Evolutionary conservation across 2,888 invertebrate genomes (phyloP).

Genomic region (Conistra vaccinii): DNA sequence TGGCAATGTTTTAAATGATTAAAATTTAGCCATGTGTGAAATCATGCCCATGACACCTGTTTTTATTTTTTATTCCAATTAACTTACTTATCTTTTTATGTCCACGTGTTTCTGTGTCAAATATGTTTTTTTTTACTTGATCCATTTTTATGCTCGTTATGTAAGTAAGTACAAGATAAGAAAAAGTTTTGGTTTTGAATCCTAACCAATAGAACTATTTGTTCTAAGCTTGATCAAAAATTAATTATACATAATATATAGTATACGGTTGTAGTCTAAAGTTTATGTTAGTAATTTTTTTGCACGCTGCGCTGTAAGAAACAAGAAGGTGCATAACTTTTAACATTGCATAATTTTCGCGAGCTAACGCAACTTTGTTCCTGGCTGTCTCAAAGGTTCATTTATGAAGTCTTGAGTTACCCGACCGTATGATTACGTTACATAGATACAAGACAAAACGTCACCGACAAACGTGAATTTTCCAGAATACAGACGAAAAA

Average conservation of each 20-base stretch:
- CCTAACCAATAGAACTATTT: neutral
- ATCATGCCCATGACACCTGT: neutral
- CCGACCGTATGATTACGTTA: conserved; percentile 47
- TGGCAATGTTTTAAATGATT: neutral
- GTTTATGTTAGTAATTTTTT: conserved; percentile 17
- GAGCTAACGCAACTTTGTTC: conserved; percentile 2
- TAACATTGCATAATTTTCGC: conserved; percentile 21
- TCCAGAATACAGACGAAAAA: conserved; percentile 14
- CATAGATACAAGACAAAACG: conserved; percentile 11
- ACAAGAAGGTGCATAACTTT: neutral
- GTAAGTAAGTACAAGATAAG: neutral
- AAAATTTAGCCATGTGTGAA: neutral
- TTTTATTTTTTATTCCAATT: neutral
- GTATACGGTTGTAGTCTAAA: neutral
- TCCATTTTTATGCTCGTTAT: neutral
- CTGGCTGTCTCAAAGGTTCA: conserved; percentile 15
- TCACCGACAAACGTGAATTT: conserved; percentile 17
- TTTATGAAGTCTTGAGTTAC: conserved; percentile 22
- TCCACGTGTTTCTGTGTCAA: neutral
- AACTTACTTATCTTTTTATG: no score
- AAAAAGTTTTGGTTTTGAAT: neutral
- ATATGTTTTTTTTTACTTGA: neutral
- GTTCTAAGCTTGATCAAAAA: neutral
- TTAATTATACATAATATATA: neutral
- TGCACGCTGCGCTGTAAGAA: neutral